Conservation (phyloP, 2,113 vertebrate species). For the Xiphorhynchus elegans region DNA sequence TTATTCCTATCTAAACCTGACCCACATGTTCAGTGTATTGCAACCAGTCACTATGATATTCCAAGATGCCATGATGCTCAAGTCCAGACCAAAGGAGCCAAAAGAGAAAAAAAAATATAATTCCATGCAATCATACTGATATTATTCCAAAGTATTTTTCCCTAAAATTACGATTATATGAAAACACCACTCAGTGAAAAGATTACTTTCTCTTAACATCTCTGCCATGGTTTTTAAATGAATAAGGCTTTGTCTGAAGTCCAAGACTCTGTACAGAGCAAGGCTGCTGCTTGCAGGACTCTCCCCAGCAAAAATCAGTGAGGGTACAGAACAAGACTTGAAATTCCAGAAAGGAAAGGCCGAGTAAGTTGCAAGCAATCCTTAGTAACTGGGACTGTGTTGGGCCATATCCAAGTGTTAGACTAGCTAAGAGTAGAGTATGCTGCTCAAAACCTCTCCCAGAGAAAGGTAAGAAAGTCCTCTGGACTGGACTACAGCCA, state of each 20-base stretch:
- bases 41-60: neutral
- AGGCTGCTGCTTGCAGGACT: neutral
- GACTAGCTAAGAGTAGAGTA: neutral
- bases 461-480: neutral
- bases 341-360: neutral
- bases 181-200: neutral
- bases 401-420: neutral
- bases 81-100: neutral
- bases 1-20: neutral
- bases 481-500: neutral
- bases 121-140: neutral
- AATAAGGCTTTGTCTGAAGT: constrained; percentile 16
- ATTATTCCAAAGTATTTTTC: neutral
- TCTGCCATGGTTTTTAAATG: neutral
- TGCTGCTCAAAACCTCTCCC: neutral
- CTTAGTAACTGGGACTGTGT: neutral
- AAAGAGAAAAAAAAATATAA: neutral
- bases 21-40: accelerated
- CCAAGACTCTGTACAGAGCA: neutral
- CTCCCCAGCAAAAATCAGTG: neutral
- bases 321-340: neutral
- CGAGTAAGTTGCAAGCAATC: neutral
- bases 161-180: neutral
- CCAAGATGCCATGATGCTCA: neutral
- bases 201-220: neutral